Percentiles rank a stretch among this genome's conserved stretches.
Conservation (phyloP, 2,888 invertebrate species). For the Bembecia ichneumoniformis region DNA sequence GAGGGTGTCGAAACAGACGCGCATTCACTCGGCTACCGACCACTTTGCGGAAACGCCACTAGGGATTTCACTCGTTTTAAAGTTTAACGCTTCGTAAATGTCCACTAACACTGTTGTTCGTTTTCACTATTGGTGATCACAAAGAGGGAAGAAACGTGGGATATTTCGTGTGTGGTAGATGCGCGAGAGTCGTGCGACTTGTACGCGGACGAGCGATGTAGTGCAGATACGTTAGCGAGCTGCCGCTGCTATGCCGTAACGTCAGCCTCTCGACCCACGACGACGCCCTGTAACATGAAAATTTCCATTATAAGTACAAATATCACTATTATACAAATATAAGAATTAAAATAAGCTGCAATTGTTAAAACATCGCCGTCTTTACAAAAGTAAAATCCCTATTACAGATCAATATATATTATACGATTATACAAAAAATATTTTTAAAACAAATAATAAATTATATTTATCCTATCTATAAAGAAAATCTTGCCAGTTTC, state of each 20-base stretch:
- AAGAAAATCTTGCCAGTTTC: too few species aligned
- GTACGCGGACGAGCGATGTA: constrained; percentile 52
- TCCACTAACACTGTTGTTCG: constrained; percentile 30
- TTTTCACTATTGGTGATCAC: constrained; percentile 28
- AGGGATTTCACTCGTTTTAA: constrained; percentile 44
- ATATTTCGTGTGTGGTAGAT: constrained; percentile 35
- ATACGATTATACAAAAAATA: too few species aligned
- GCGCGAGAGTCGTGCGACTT: constrained; percentile 57
- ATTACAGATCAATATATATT: too few species aligned
- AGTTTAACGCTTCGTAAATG: constrained; percentile 11
- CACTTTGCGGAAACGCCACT: constrained; percentile 55
- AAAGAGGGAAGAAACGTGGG: constrained; percentile 39
- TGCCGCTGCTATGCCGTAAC: constrained; percentile 25
- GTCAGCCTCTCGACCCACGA: constrained; percentile 61
- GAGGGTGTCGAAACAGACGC: constrained; percentile 91
- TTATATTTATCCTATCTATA: too few species aligned
- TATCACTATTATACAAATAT: background rate
- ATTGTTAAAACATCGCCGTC: too few species aligned
- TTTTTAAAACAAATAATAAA: too few species aligned
- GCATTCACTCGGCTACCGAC: constrained; percentile 83
- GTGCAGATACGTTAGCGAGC: constrained; percentile 48
- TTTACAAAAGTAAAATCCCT: too few species aligned
- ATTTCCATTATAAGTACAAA: background rate
- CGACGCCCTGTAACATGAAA: constrained; percentile 51
- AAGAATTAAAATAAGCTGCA: background rate